These are phyloP conservation scores for Pantelozetes paolii DNA, from an alignment of 2,888 invertebrate genomes.

Conservation along the genomic window DNA sequence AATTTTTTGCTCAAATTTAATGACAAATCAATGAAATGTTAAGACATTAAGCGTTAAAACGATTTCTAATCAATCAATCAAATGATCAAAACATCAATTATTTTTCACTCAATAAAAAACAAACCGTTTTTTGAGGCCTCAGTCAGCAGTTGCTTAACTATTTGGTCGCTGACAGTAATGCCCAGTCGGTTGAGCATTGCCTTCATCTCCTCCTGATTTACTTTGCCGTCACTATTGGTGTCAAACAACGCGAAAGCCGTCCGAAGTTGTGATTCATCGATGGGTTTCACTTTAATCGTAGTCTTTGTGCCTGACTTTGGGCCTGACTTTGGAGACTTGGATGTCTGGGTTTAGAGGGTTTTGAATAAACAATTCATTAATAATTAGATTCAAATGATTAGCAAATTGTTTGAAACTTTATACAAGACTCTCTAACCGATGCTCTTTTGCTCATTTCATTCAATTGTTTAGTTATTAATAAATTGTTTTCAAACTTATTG, in stretches of 20 bases:
- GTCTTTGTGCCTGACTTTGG: not conserved
- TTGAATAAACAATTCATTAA: not conserved
- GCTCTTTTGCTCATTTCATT: slow-evolving; percentile 33
- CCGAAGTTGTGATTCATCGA: slow-evolving; percentile 38
- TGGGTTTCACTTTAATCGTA: slow-evolving; percentile 25
- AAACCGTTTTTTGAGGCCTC: slow-evolving; percentile 68
- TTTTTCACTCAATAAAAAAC: too few relatives aligned
- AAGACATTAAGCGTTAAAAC: not conserved
- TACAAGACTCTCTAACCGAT: slow-evolving; percentile 27
- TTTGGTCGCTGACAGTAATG: slow-evolving; percentile 68
- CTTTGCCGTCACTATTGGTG: slow-evolving; percentile 70
- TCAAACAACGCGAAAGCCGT: slow-evolving; percentile 69
- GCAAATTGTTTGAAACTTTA: not conserved
- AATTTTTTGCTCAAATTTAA: not conserved
- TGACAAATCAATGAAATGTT: too few relatives aligned
- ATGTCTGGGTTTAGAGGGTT: not conserved
- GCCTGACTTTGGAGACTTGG: not conserved
- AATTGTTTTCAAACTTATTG: too few relatives aligned
- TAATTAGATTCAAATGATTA: not conserved
- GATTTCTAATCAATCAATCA: not conserved
- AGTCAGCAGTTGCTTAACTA: slow-evolving; percentile 68
- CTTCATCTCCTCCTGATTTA: slow-evolving; percentile 69
- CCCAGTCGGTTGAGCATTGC: slow-evolving; percentile 73
- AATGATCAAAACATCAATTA: not conserved
- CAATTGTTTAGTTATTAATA: not conserved